Evolutionary conservation across 2,797 vertebrate genomes (phyloP).

Genomic region (Anomalospiza imberbis): DNA sequence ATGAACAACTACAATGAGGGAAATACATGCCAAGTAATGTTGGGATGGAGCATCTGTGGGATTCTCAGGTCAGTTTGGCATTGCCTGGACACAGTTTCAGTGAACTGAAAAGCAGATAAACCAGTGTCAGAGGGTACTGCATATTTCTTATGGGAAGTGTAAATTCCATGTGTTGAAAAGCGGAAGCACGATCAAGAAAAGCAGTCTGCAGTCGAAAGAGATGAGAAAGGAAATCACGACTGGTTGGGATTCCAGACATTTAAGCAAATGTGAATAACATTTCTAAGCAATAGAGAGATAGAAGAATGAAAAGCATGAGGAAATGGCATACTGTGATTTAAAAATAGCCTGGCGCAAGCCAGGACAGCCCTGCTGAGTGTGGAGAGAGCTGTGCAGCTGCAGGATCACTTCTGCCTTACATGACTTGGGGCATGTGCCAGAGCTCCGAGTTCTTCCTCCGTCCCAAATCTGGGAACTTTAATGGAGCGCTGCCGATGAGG

Average conservation of each 20-base stretch:
- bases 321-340: constrained; percentile 48
- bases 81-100: neutral
- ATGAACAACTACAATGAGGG: neutral
- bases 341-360: neutral
- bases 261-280: constrained; percentile 37
- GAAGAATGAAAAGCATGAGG: constrained; percentile 54
- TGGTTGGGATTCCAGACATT: constrained; percentile 16
- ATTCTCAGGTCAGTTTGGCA: neutral
- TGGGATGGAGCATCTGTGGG: neutral
- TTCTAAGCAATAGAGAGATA: constrained; percentile 1
- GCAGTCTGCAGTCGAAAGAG: neutral
- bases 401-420: neutral
- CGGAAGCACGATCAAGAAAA: neutral
- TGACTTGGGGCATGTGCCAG: neutral
- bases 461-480: neutral
- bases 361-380: neutral
- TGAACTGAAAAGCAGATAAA: neutral
- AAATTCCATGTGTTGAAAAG: neutral
- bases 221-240: constrained; percentile 7
- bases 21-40: neutral
- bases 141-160: neutral
- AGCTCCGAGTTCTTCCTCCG: neutral
- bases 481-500: neutral
- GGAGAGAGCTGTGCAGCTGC: neutral
- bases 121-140: neutral